Evolutionary conservation across 2,888 invertebrate genomes (phyloP).

Genomic region (Branchipolynoe longqiensis): DNA sequence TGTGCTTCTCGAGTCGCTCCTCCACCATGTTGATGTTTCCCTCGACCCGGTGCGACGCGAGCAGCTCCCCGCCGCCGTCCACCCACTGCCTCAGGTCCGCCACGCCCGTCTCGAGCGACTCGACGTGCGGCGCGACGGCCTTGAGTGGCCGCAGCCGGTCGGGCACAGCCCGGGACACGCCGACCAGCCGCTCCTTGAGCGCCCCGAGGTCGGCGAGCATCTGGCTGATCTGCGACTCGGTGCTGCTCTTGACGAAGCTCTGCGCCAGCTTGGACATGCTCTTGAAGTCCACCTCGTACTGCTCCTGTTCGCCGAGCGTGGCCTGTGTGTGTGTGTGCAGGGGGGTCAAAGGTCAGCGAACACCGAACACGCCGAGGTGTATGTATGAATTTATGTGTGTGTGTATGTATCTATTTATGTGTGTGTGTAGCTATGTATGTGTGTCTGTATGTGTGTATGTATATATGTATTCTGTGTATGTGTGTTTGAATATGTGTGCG

Average conservation of each 20-base stretch:
- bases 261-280: conserved; percentile 95
- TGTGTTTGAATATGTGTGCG: too few relatives aligned
- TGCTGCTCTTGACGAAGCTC: conserved; percentile 92
- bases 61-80: conserved; percentile 89
- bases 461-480: too few relatives aligned
- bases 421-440: too few relatives aligned
- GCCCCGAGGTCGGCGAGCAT: conserved; percentile 90
- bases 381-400: too few relatives aligned
- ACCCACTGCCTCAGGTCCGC: conserved; percentile 93
- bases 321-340: conserved; percentile 84
- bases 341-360: too few relatives aligned
- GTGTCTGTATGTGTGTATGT: too few relatives aligned
- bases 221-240: conserved; percentile 93
- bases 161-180: conserved; percentile 86
- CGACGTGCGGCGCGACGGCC: conserved; percentile 86
- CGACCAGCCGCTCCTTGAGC: conserved; percentile 78
- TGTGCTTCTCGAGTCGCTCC: conserved; percentile 90
- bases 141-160: conserved; percentile 87
- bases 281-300: conserved; percentile 94
- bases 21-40: conserved; percentile 88
- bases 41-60: conserved; percentile 85
- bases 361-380: too few relatives aligned
- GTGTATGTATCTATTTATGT: too few relatives aligned
- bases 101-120: conserved; percentile 93
- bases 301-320: conserved; percentile 91